Evolutionary conservation across 2,113 vertebrate species (phyloP).

Genomic region (Climacteris rufus): DNA sequence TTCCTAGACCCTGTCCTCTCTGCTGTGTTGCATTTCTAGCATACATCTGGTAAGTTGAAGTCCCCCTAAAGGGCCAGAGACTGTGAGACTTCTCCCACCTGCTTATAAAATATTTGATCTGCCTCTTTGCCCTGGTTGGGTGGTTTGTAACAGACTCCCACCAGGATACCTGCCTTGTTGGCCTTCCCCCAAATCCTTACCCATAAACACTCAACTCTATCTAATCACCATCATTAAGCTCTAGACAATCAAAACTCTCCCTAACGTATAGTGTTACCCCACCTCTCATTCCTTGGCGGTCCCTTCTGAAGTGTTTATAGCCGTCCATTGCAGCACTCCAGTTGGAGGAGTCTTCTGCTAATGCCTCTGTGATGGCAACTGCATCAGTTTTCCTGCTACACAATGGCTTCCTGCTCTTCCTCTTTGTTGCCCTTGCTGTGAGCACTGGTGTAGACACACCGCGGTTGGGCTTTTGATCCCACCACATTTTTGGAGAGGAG

Average conservation of each 20-base stretch:
- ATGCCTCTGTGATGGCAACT: background rate
- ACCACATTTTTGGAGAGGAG: background rate
- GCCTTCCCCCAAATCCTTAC: background rate
- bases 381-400: background rate
- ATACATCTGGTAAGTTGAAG: background rate
- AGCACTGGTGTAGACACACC: too few species aligned
- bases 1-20: background rate
- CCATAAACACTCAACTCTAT: background rate
- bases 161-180: background rate
- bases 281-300: background rate
- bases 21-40: background rate
- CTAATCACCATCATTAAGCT: background rate
- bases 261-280: background rate
- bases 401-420: background rate
- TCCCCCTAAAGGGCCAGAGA: fast-evolving
- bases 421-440: background rate
- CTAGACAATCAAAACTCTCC: background rate
- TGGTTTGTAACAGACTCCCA: background rate
- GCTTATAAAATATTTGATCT: background rate
- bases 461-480: background rate
- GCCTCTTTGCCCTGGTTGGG: background rate
- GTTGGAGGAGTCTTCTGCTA: background rate
- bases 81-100: background rate
- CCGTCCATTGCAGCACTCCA: background rate
- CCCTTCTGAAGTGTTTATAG: background rate